A percentile compares a stretch with the other conserved stretches of the same genome.
Conservation (phyloP, 2,113 vertebrate species). For the Falcunculus frontatus region DNA sequence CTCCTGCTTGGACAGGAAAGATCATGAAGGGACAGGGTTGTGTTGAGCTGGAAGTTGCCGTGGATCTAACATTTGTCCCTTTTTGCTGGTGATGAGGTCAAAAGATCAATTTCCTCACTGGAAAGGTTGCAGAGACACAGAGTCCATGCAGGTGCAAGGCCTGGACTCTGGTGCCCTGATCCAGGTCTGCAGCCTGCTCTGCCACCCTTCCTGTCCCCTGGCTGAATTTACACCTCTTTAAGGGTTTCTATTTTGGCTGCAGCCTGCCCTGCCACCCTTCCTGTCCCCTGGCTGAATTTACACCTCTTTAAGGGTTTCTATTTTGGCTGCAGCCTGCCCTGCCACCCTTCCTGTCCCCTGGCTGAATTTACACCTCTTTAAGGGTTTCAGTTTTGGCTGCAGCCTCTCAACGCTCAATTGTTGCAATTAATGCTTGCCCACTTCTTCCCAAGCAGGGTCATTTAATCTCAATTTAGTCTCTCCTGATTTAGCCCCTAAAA, state of each 20-base stretch:
- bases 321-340: background rate
- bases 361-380: background rate
- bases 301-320: background rate
- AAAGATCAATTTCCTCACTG: background rate
- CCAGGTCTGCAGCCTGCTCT: background rate
- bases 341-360: background rate
- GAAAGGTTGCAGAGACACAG: background rate
- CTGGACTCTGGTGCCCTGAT: background rate
- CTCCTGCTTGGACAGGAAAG: background rate
- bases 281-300: background rate
- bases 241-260: background rate
- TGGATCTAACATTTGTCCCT: background rate
- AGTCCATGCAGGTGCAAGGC: background rate
- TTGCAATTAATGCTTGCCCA: background rate
- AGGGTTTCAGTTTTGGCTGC: background rate
- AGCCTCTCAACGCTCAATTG: background rate
- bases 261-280: too few species aligned
- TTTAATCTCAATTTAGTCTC: background rate
- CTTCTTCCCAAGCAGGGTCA: background rate
- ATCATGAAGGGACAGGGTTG: accelerated
- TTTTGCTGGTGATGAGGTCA: background rate
- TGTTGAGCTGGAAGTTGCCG: background rate
- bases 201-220: too few species aligned
- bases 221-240: background rate
- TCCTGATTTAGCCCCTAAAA: background rate